Conservation (phyloP, 2,113 vertebrate genomes). For the Coptodon bakossiorum region DNA sequence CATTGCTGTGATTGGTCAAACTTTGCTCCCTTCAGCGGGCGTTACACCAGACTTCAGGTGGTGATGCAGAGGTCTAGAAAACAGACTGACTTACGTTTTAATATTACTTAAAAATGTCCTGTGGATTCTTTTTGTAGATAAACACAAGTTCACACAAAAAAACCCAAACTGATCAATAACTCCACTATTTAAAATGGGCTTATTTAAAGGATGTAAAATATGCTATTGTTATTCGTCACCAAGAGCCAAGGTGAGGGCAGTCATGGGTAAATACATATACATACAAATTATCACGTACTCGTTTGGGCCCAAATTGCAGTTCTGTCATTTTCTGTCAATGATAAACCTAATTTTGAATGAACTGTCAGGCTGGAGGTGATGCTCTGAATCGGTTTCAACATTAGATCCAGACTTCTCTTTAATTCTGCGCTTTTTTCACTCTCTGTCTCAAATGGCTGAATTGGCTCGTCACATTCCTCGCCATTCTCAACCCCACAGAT, state of each 20-base stretch:
- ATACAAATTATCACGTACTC: rapidly evolving
- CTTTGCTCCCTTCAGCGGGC: rapidly evolving
- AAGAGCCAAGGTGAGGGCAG: not conserved
- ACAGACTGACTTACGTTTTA: not conserved
- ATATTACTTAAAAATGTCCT: not conserved
- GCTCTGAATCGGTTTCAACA: not conserved
- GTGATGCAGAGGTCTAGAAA: not conserved
- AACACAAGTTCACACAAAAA: not conserved
- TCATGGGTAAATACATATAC: not conserved
- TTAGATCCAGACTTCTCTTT: not conserved
- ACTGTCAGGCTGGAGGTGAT: not conserved
- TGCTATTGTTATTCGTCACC: rapidly evolving
- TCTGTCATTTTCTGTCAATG: not conserved
- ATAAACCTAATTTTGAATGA: not conserved
- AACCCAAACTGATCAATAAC: not conserved
- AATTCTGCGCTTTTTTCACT: not conserved
- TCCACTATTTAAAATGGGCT: not conserved
- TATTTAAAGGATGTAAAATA: not conserved
- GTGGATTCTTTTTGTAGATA: not conserved
- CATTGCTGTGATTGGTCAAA: not conserved
- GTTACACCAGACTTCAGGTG: not conserved
- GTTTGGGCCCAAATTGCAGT: not conserved
- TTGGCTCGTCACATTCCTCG: not conserved
- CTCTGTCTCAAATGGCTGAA: not conserved
- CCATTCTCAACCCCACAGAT: not conserved